phyloP scores from a whole-genome alignment of 1,140 invertebrate genomes.

The Meloidogyne exigua region DNA sequence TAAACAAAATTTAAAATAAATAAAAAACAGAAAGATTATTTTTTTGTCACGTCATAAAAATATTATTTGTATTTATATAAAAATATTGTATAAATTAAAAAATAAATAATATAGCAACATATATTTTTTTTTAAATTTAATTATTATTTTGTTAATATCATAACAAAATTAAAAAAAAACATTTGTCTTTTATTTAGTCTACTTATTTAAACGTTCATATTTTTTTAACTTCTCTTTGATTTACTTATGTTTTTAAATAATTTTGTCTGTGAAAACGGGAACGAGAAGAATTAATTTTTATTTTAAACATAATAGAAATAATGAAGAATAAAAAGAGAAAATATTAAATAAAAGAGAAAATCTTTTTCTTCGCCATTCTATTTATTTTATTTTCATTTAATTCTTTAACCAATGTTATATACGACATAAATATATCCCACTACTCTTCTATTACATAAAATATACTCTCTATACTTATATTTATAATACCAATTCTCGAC shows the following conservation, averaged over 20 bases:
- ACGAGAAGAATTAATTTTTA: background rate
- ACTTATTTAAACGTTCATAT: background rate
- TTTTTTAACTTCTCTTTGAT: background rate
- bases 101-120: background rate
- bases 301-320: background rate
- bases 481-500: no score
- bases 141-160: background rate
- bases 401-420: background rate
- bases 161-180: background rate
- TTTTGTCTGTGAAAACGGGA: background rate
- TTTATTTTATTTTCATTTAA: no score
- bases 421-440: no score
- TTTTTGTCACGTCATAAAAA: no score
- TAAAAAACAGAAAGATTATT: no score
- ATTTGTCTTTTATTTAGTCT: background rate
- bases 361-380: background rate
- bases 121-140: background rate
- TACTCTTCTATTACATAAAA: no score
- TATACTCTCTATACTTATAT: no score
- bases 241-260: background rate
- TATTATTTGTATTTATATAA: no score
- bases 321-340: background rate
- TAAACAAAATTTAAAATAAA: no score
- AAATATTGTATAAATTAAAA: background rate
- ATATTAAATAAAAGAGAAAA: background rate